These are phyloP conservation scores for Antigone vipio DNA, from an alignment of 2,113 vertebrate species.

Conservation along the genomic window DNA sequence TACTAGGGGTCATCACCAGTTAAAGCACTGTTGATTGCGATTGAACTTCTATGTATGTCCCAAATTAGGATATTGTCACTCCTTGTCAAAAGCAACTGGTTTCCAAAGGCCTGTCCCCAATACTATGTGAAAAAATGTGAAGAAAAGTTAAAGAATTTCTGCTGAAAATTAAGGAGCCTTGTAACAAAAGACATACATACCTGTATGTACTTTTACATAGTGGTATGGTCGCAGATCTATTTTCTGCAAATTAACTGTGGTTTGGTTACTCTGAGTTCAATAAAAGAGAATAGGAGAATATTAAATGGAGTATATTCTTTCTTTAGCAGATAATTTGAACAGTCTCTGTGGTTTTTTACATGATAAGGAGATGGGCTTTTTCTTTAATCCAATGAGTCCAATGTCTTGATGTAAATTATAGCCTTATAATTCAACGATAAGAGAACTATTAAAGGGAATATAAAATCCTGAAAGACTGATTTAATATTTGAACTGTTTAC, in stretches of 20 bases:
- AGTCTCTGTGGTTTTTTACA: neutral
- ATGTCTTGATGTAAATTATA: neutral
- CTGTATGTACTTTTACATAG: neutral
- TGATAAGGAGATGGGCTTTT: neutral
- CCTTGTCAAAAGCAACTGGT: neutral
- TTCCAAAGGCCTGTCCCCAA: neutral
- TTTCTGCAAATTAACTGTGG: neutral
- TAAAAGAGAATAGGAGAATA: neutral
- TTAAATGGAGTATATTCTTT: neutral
- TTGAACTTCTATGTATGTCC: neutral
- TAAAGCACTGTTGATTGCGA: neutral
- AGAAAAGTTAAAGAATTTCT: neutral
- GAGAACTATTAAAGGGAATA: neutral
- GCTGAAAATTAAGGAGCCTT: neutral
- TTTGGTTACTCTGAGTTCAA: neutral
- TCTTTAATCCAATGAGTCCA: neutral
- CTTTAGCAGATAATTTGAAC: neutral
- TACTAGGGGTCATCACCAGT: neutral
- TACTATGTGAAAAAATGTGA: neutral
- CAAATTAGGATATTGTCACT: neutral
- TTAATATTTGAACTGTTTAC: neutral
- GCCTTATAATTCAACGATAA: neutral
- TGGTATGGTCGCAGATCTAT: neutral
- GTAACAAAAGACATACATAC: neutral
- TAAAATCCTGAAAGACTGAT: neutral